phyloP scores from a whole-genome alignment of 2,113 vertebrate genomes.

The Coturnix japonica region DNA sequence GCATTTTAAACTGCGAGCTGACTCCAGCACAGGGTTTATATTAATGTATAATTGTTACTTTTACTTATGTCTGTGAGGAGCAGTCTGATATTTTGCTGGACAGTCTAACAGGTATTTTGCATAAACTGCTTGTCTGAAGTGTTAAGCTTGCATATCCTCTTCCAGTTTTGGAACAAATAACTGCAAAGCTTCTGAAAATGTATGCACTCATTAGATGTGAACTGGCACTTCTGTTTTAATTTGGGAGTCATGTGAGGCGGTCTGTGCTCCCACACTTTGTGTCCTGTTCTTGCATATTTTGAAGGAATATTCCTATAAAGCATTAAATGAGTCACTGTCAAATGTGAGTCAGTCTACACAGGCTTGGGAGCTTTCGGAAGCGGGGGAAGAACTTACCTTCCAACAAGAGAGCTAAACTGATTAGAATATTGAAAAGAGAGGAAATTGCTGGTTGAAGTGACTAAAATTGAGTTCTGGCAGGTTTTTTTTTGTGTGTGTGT shows the following conservation, averaged over 20 bases:
- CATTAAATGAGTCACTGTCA: not conserved
- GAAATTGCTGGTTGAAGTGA: not conserved
- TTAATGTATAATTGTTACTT: not conserved
- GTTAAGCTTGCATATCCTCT: not conserved
- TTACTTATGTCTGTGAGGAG: conserved; percentile 18
- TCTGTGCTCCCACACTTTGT: not conserved
- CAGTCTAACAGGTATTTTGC: not conserved
- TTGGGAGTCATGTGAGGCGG: not conserved
- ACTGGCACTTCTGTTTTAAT: not conserved
- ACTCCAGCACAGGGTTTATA: conserved; percentile 2
- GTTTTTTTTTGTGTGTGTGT: too few species aligned
- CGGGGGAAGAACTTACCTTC: not conserved
- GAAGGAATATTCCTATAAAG: not conserved
- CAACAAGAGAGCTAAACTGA: not conserved
- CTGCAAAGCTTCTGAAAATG: not conserved
- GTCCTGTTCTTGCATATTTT: not conserved
- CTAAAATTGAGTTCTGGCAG: not conserved
- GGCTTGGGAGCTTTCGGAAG: not conserved
- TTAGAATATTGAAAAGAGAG: not conserved
- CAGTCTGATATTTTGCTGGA: not conserved
- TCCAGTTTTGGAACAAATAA: not conserved
- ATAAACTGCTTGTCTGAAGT: not conserved
- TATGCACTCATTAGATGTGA: not conserved
- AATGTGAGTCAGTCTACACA: not conserved
- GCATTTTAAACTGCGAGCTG: not conserved